Base-by-base conservation (phyloP, 2,797 vertebrate genomes). In the Monodelphis domestica region DNA sequence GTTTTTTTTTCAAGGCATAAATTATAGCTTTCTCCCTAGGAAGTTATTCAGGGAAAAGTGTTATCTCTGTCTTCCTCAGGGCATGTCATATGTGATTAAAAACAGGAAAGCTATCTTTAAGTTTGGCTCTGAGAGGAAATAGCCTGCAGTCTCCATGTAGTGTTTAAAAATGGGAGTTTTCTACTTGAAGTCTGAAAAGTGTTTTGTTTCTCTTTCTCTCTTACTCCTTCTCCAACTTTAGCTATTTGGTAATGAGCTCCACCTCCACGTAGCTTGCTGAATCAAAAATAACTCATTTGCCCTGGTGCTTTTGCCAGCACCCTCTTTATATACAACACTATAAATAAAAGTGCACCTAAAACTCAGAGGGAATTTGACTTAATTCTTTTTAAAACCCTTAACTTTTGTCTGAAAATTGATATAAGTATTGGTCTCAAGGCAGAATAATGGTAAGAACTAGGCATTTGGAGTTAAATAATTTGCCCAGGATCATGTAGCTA, bases 51-150 rank as follows among this genome's bases (percentile, higher is more conserved):
- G 89, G 24, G 89, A 89, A 89, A 55, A 38, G n/a, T 55, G 9
- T 38, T 45, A 45, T 90, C 94, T 91, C 26, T 91, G 63, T 57
- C 63, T 53, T 59, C 91, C 55, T 14, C 10, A 1, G 87, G 92
- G 89, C 38, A 54, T 33, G 0, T 89, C 33, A 15, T 53, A 1
- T 78, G 5, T 90, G n/a, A 50, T 90, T 70, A 57, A 9, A 52
- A n/a, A 59, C 24, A 0, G 29, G 84, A 94, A 52, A 38, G 89
- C 94, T 57, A 0, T 93, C 95, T 93, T 92, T 96, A 90, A 91
- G 51, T 54, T 89, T 88, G 54, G 5, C 91, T 87, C 70, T 38
- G 88, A 70, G 33, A 53, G 15, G 29, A 55, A 54, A 38, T 87
- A 51, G n/a, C 17, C 1, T 70, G 0, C 26, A 33, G 0, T 70